Conservation (phyloP, 2,888 invertebrate genomes). For the Parascotia fuliginaria region DNA sequence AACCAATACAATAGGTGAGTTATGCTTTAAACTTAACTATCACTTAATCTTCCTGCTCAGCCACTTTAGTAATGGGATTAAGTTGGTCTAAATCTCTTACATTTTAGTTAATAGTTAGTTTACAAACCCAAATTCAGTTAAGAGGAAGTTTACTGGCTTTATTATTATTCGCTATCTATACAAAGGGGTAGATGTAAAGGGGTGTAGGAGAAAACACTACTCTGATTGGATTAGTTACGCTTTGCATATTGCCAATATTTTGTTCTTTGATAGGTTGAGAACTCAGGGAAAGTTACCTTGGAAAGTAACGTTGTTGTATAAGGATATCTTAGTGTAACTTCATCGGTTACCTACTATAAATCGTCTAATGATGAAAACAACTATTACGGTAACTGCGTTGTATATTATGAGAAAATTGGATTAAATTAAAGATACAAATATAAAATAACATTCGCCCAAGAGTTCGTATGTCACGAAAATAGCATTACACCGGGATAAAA, state of each 20-base stretch:
- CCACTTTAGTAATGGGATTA: constrained; percentile 57
- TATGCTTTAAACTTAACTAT: constrained; percentile 50
- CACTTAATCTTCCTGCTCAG: constrained; percentile 53
- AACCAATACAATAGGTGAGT: constrained; percentile 34
- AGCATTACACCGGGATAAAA: too few species aligned
- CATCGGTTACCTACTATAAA: too few species aligned
- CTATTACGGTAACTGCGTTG: too few species aligned
- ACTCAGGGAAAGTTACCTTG: too few species aligned
- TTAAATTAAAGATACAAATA: too few species aligned
- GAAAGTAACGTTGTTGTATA: too few species aligned
- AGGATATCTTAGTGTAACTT: too few species aligned
- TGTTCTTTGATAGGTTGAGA: neutral
- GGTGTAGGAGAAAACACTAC: constrained; percentile 13
- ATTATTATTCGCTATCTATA: constrained; percentile 22
- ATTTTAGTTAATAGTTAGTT: constrained; percentile 54
- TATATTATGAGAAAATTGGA: too few species aligned
- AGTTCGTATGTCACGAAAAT: too few species aligned
- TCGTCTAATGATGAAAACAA: too few species aligned
- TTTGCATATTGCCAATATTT: neutral
- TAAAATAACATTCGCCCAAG: too few species aligned
- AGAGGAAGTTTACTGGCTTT: constrained; percentile 18
- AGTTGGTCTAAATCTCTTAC: constrained; percentile 31
- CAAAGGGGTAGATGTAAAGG: constrained; percentile 14
- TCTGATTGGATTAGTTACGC: neutral
- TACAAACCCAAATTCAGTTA: constrained; percentile 50